Percentiles rank a stretch among this genome's conserved stretches.
These are phyloP conservation scores for Pachyramphus minor DNA, from an alignment of 2,113 vertebrate species.

Conservation along the genomic window DNA sequence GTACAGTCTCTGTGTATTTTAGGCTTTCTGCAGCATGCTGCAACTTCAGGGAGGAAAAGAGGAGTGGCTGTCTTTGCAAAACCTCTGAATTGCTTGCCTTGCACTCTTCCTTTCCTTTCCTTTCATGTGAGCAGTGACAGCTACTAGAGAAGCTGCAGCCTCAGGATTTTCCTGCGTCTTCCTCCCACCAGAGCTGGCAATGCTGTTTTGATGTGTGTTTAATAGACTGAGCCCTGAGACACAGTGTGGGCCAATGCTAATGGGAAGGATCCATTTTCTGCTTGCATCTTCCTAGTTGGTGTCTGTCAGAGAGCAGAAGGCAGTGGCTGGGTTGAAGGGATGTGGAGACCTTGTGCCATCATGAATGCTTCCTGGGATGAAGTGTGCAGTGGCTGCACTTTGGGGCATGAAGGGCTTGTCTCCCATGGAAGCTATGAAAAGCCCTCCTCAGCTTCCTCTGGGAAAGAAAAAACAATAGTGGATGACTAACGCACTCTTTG, in stretches of 20 bases:
- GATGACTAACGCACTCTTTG: conserved; percentile 39
- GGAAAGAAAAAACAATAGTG: background rate
- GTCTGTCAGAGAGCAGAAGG: background rate
- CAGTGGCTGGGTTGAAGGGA: background rate
- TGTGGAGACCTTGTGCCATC: fast-evolving
- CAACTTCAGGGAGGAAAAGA: background rate
- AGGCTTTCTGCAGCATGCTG: background rate
- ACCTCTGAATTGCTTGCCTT: conserved; percentile 31
- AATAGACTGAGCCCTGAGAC: background rate
- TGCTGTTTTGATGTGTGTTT: background rate
- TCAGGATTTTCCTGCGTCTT: background rate
- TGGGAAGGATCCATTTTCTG: background rate
- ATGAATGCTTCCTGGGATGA: background rate
- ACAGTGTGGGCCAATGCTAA: background rate
- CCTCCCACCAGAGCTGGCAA: background rate
- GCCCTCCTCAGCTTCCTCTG: background rate
- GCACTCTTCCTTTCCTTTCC: background rate
- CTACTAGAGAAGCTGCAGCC: conserved; percentile 23
- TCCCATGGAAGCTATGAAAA: background rate
- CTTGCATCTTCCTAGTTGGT: fast-evolving
- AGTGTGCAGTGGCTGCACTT: background rate
- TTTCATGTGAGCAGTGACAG: conserved; percentile 24
- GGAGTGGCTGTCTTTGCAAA: background rate
- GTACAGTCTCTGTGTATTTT: background rate
- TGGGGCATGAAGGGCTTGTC: background rate